Conservation (phyloP, 2,888 invertebrate species). For the Portevinia maculata region DNA sequence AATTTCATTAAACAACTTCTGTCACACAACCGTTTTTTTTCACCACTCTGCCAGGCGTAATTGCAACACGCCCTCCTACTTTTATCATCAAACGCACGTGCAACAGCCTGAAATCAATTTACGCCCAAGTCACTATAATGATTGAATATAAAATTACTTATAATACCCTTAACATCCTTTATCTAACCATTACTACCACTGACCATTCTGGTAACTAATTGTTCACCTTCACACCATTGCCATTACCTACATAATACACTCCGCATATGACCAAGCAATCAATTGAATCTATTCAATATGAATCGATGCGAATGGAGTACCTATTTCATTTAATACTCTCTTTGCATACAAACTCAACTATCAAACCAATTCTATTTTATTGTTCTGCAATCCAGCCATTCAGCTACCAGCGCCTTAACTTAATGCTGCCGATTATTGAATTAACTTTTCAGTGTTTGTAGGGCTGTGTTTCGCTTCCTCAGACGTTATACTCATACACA, state of each 20-base stretch:
- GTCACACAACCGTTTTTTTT: no score
- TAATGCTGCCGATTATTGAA: conserved; percentile 59
- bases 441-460: conserved; percentile 58
- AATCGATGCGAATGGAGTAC: conserved; percentile 80
- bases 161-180: conserved; percentile 18
- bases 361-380: conserved; percentile 29
- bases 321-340: conserved; percentile 77
- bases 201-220: conserved; percentile 14
- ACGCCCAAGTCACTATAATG: conserved; percentile 10
- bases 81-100: conserved; percentile 13
- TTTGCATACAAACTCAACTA: conserved; percentile 77
- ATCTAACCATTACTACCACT: not conserved
- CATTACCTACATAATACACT: not conserved
- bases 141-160: conserved; percentile 27
- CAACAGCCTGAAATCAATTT: conserved; percentile 40
- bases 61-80: not conserved
- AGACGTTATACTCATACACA: conserved; percentile 30
- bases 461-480: conserved; percentile 14
- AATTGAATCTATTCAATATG: conserved; percentile 59
- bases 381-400: not conserved
- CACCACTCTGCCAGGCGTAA: not conserved
- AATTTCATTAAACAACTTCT: no score
- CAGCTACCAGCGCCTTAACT: not conserved
- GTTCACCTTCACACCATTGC: conserved; percentile 12
- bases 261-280: conserved; percentile 13